Evolutionary conservation across 2,888 invertebrate genomes (phyloP).

Genomic region (Tinea pellionella): DNA sequence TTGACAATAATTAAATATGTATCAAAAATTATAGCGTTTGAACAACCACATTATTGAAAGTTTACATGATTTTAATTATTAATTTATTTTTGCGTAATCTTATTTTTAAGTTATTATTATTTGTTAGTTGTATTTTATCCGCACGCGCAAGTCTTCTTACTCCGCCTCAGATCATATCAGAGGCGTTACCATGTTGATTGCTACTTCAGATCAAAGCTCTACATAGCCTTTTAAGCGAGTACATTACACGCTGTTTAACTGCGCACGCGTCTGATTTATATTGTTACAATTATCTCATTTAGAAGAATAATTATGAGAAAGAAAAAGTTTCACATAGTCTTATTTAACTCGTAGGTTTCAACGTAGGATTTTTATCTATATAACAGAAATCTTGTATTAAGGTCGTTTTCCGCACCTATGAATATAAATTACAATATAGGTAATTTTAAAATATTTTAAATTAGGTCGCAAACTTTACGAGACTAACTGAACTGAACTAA

Average conservation of each 20-base stretch:
- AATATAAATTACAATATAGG: not conserved
- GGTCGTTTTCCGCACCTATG: no score
- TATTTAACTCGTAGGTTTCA: no score
- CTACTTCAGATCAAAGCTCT: slow-evolving; percentile 36
- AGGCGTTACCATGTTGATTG: slow-evolving; percentile 34
- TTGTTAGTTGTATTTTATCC: not conserved
- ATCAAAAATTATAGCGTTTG: not conserved
- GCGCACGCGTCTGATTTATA: slow-evolving; percentile 42
- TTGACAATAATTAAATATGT: not conserved
- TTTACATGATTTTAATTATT: not conserved
- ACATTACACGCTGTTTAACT: slow-evolving; percentile 47
- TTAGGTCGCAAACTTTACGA: slow-evolving; percentile 30
- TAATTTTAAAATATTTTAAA: slow-evolving; percentile 31
- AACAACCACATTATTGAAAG: no score
- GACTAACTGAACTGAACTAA: no score
- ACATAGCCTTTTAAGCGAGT: slow-evolving; percentile 18
- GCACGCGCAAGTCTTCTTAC: slow-evolving; percentile 33
- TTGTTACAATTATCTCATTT: slow-evolving; percentile 15
- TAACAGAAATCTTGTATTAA: no score
- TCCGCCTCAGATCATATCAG: slow-evolving; percentile 27
- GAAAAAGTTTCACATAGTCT: not conserved
- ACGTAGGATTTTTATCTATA: no score
- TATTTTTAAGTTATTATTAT: not conserved
- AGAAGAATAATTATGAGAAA: not conserved
- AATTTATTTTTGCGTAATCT: not conserved